Evolutionary conservation across 2,888 invertebrate genomes (phyloP).

Genomic region (Unio pictorum): DNA sequence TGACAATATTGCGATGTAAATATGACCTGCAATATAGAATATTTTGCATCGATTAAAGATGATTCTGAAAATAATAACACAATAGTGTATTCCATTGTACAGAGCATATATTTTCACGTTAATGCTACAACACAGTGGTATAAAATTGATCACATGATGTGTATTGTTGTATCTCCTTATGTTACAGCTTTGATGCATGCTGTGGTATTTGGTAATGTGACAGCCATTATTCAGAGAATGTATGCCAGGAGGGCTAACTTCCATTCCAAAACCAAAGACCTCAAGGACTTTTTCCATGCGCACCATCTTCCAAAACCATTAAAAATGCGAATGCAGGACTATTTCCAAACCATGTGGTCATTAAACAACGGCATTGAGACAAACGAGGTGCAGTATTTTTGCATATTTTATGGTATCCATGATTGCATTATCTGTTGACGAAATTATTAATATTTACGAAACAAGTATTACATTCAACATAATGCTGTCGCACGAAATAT

Average conservation of each 20-base stretch:
- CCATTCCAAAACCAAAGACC: slow-evolving; percentile 93
- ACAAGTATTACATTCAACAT: neutral
- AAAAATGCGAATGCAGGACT: slow-evolving; percentile 96
- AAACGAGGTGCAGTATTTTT: slow-evolving; percentile 81
- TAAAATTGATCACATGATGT: too few relatives aligned
- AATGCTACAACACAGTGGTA: too few relatives aligned
- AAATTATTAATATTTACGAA: too few relatives aligned
- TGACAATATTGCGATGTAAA: too few relatives aligned
- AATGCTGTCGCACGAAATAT: too few relatives aligned
- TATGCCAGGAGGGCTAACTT: slow-evolving; percentile 93
- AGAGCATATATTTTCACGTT: too few relatives aligned
- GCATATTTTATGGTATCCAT: neutral
- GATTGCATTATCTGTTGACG: too few relatives aligned
- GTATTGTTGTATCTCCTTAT: neutral
- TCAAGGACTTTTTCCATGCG: slow-evolving; percentile 93
- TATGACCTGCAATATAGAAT: too few relatives aligned
- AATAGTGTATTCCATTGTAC: too few relatives aligned
- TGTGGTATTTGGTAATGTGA: slow-evolving; percentile 97
- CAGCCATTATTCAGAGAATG: slow-evolving; percentile 97
- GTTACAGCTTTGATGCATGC: slow-evolving; percentile 94
- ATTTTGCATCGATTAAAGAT: too few relatives aligned
- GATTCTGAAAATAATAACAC: too few relatives aligned
- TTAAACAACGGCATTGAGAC: slow-evolving; percentile 97
- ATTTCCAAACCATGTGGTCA: slow-evolving; percentile 98
- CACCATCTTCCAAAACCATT: slow-evolving; percentile 96